phyloP scores from a whole-genome alignment of 1,140 invertebrate species.

The Aphidius gifuensis region DNA sequence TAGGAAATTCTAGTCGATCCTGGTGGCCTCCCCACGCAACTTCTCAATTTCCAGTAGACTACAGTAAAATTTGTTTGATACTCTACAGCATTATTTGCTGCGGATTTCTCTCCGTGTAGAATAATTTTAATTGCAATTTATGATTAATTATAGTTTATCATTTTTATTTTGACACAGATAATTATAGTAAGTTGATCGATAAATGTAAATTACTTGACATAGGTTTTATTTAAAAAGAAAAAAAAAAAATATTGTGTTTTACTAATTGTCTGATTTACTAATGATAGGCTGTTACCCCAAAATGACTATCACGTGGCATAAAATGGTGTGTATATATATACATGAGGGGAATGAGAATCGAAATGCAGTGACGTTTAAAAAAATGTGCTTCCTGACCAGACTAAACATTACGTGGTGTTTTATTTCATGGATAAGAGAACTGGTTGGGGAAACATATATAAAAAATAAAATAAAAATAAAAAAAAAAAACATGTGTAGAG shows the following conservation, averaged over 20 bases:
- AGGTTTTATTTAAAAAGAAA: not conserved
- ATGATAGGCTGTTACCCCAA: constrained; percentile 11
- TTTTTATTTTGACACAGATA: too few species aligned
- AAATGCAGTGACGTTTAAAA: constrained; percentile 13
- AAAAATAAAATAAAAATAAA: not conserved
- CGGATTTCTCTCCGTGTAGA: too few species aligned
- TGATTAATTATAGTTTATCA: too few species aligned
- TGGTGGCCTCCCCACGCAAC: too few species aligned
- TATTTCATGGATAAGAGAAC: too few species aligned
- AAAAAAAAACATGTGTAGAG: not conserved
- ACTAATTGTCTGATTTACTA: constrained; percentile 16
- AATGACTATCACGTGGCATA: constrained; percentile 9
- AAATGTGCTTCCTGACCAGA: constrained; percentile 14
- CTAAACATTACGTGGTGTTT: not conserved
- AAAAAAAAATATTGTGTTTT: not conserved
- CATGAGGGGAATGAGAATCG: too few species aligned
- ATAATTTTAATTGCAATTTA: too few species aligned
- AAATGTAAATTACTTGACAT: not conserved
- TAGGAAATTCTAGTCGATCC: too few species aligned
- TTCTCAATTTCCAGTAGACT: too few species aligned
- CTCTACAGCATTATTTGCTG: too few species aligned
- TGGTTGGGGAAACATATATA: too few species aligned
- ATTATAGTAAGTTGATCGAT: not conserved
- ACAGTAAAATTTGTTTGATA: too few species aligned
- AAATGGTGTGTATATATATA: not conserved